phyloP scores from a whole-genome alignment of 1,140 invertebrate genomes.

The Solenopsis invicta region DNA sequence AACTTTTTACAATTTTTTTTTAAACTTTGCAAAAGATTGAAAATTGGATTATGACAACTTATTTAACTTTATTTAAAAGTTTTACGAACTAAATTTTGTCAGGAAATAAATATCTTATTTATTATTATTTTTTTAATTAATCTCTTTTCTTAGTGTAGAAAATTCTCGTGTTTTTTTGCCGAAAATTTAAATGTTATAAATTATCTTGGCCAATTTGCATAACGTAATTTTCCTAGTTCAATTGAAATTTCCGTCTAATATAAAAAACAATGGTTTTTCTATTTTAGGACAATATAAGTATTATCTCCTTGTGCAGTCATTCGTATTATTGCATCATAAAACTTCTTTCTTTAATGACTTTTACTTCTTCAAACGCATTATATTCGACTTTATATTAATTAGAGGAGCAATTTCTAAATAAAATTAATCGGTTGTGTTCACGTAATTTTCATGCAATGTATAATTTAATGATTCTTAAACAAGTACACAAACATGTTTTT shows the following conservation, averaged over 20 bases:
- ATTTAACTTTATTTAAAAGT: neutral
- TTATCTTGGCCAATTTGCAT: neutral
- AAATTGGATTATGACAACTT: neutral
- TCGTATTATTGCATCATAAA: neutral
- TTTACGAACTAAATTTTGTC: neutral
- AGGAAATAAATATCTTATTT: neutral
- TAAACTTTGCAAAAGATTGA: too few relatives aligned
- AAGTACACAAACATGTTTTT: neutral
- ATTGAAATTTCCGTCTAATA: neutral
- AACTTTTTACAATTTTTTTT: constrained; percentile 7
- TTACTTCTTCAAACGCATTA: neutral
- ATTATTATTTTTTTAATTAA: neutral
- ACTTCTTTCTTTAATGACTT: neutral
- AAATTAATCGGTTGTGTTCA: constrained; percentile 2
- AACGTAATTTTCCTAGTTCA: neutral
- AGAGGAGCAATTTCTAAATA: neutral
- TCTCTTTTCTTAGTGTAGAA: neutral
- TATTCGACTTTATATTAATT: neutral
- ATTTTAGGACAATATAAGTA: neutral
- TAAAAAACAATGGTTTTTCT: neutral
- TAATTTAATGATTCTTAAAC: neutral
- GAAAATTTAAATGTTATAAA: neutral
- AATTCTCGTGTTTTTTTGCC: neutral
- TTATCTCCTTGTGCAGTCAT: neutral
- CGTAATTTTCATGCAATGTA: neutral